Conservation (phyloP, 1,140 invertebrate species). For the Ridgeia piscesae region DNA sequence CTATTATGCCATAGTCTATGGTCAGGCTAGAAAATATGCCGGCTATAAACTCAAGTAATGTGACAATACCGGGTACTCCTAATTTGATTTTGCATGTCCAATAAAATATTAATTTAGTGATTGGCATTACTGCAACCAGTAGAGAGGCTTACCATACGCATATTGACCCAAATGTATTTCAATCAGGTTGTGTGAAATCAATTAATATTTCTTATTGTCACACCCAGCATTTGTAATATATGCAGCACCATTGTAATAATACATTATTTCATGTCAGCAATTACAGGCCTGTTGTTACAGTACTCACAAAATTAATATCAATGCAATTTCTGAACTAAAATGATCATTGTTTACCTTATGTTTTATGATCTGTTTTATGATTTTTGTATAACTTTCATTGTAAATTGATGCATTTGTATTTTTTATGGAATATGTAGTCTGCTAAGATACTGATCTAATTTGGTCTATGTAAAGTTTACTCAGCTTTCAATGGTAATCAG, state of each 20-base stretch:
- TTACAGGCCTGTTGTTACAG: background rate
- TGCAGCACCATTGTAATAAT: background rate
- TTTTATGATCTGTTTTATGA: too few species aligned
- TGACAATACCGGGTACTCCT: background rate
- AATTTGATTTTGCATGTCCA: background rate
- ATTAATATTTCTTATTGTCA: constrained; percentile 2
- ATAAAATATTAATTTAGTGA: background rate
- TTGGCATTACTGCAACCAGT: background rate
- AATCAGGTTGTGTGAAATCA: background rate
- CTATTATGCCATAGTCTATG: background rate
- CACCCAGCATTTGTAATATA: background rate
- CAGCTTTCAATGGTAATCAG: background rate
- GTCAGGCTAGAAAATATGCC: background rate
- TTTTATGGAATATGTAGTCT: too few species aligned
- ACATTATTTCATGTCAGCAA: background rate
- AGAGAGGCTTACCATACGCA: background rate
- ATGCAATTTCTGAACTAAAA: too few species aligned
- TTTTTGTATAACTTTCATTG: too few species aligned
- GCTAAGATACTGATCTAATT: too few species aligned
- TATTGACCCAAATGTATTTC: background rate
- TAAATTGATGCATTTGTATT: background rate
- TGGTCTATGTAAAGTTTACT: too few species aligned
- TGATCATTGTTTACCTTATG: too few species aligned
- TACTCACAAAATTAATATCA: background rate
- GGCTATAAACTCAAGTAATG: background rate